A percentile compares a stretch with the other conserved stretches of the same genome.
These are phyloP conservation scores for Tenebrio molitor DNA, from an alignment of 1,140 invertebrate genomes.

Conservation along the genomic window DNA sequence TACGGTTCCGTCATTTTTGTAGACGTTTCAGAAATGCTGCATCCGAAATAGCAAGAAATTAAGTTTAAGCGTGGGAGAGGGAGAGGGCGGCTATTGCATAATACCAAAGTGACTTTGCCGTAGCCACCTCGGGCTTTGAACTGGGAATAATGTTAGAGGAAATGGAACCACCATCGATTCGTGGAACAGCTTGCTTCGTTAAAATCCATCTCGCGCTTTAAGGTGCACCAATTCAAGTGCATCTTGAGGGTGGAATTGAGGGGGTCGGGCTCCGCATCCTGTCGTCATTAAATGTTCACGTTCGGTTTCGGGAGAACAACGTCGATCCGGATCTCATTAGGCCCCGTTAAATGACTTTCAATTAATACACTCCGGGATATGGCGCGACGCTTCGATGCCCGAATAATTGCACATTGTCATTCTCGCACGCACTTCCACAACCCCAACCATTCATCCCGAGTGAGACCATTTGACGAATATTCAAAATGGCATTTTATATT, in stretches of 20 bases:
- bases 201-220: conserved; percentile 20
- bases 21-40: no score
- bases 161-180: conserved; percentile 12
- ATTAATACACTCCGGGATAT: conserved; percentile 37
- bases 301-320: conserved; percentile 36
- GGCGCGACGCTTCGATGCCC: conserved; percentile 25
- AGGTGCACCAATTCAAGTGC: conserved; percentile 32
- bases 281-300: conserved; percentile 35
- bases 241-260: conserved; percentile 7
- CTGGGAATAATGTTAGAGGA: conserved; percentile 20
- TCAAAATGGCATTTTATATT: no score
- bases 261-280: conserved; percentile 12
- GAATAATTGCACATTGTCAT: conserved; percentile 39
- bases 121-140: conserved; percentile 8
- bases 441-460: background rate
- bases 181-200: conserved; percentile 20
- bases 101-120: background rate
- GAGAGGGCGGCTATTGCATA: background rate
- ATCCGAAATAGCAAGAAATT: background rate
- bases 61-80: background rate
- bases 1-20: no score
- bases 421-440: conserved; percentile 24
- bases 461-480: background rate
- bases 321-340: conserved; percentile 34
- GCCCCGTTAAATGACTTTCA: conserved; percentile 27